Base-by-base conservation (phyloP, 2,113 vertebrate species). In the Larimichthys crocea region DNA sequence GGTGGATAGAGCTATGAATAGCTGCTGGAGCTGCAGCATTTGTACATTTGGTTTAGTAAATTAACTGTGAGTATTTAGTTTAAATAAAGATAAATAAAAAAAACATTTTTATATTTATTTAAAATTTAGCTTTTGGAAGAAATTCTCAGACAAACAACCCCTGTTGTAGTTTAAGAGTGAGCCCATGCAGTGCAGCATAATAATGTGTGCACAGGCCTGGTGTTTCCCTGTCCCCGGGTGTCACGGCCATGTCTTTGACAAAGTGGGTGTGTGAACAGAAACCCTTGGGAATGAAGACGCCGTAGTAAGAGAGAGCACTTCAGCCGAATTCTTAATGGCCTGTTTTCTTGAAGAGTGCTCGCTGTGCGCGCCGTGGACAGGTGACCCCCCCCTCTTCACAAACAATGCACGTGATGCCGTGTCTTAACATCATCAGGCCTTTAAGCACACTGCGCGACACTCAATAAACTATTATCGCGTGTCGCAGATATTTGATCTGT, bases 291-390 rank as follows among this genome's bases (percentile, higher is more conserved):
- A 76, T 48, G 80, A 85, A 89, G 76, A 88, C 10, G 53, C 74
- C 65, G 80, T 74, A 80, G 89, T 89, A 78, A 82, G 83, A 91
- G 83, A 91, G 86, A 93, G 88, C 91, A 89, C 90, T 93, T 93
- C 84, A 91, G 70, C 86, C 91, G 89, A 93, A 89, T 92, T 90
- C 88, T 90, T 93, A 94, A 94, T 94, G 94, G 88, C 88, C 87
- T 78, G 89, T 80, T 40, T 93, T 92, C 90, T 92, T 91, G 82
- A 88, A 91, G 83, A 72, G 15, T 35, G 83, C 85, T 89, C 44
- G 64, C 79, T 62, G 35, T 40, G 35, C 7, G 35, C 35, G 71
- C 82, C 80, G 81, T 35, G 89, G 83, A 81, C 92, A 91, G 92
- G 93, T 94, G 92, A 95, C 89, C 91, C 35, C 89, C 35, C 35